These are phyloP conservation scores for Xestia xanthographa DNA, from an alignment of 2,888 invertebrate genomes.

Conservation along the genomic window DNA sequence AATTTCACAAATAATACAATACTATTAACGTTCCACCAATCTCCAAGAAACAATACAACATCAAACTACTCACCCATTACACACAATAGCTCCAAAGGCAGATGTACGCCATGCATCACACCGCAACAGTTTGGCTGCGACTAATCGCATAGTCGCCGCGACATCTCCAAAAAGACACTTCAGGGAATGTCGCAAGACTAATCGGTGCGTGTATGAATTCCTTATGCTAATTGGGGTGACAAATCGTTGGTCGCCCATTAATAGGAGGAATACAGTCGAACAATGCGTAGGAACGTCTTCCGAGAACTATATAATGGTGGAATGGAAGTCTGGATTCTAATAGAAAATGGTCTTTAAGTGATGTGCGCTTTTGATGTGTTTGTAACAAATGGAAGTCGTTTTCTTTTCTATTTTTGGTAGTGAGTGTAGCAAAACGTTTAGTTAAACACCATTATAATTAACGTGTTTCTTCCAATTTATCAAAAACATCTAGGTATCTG, in stretches of 20 bases:
- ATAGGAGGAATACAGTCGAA: constrained; percentile 67
- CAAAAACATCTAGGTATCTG: no score
- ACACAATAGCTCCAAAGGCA: constrained; percentile 49
- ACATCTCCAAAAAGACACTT: constrained; percentile 63
- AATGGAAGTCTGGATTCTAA: constrained; percentile 27
- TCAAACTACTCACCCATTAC: constrained; percentile 8
- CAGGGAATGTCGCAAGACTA: constrained; percentile 66
- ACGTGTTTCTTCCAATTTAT: not conserved
- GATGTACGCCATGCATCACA: constrained; percentile 65
- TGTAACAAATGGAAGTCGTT: constrained; percentile 7
- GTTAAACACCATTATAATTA: no score
- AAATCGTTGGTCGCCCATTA: constrained; percentile 71
- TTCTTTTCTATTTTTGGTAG: not conserved
- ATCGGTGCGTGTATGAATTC: constrained; percentile 74
- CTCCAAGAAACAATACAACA: constrained; percentile 40
- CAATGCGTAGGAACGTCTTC: constrained; percentile 71
- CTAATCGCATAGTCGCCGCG: constrained; percentile 62
- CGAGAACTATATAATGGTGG: constrained; percentile 31
- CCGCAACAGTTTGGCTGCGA: constrained; percentile 58
- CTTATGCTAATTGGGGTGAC: constrained; percentile 77
- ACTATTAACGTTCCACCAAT: not conserved
- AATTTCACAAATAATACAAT: not conserved
- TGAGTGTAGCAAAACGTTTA: not conserved
- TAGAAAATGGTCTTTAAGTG: constrained; percentile 31
- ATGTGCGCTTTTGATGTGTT: constrained; percentile 42